Percentiles rank a stretch among this genome's conserved stretches.
These are phyloP conservation scores for Baryphthengus martii DNA, from an alignment of 2,113 vertebrate species.

Conservation along the genomic window DNA sequence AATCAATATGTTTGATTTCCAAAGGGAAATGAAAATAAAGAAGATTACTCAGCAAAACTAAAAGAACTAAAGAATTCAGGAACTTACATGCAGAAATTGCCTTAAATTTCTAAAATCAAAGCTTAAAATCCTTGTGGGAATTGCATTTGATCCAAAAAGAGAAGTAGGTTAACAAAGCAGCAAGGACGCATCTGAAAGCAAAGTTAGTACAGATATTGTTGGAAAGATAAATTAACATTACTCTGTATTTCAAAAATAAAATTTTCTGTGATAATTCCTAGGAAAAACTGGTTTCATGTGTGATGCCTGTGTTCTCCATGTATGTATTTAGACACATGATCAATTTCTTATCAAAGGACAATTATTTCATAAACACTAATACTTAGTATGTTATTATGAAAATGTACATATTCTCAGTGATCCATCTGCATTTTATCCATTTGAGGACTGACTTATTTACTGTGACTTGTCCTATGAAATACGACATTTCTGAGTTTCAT, in stretches of 20 bases:
- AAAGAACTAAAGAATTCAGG: not conserved
- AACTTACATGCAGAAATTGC: not conserved
- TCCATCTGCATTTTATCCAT: not conserved
- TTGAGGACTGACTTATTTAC: not conserved
- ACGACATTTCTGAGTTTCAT: not conserved
- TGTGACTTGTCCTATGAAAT: not conserved
- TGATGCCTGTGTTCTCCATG: not conserved
- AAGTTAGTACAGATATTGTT: not conserved
- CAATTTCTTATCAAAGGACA: not conserved
- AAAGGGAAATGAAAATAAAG: not conserved
- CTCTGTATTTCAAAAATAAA: not conserved
- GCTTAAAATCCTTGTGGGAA: not conserved
- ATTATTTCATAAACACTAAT: not conserved
- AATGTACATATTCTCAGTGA: not conserved
- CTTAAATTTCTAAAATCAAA: not conserved
- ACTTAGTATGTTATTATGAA: not conserved
- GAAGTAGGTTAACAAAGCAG: not conserved
- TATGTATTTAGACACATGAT: not conserved
- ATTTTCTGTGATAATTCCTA: not conserved
- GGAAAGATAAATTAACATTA: not conserved
- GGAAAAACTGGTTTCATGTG: not conserved
- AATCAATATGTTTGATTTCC: not conserved
- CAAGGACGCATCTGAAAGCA: not conserved
- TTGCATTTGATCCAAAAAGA: not conserved
- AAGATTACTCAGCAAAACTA: not conserved